Percentiles rank a stretch among this genome's conserved stretches.
Conservation (phyloP, 2,113 vertebrate genomes). For the Piaya cayana region DNA sequence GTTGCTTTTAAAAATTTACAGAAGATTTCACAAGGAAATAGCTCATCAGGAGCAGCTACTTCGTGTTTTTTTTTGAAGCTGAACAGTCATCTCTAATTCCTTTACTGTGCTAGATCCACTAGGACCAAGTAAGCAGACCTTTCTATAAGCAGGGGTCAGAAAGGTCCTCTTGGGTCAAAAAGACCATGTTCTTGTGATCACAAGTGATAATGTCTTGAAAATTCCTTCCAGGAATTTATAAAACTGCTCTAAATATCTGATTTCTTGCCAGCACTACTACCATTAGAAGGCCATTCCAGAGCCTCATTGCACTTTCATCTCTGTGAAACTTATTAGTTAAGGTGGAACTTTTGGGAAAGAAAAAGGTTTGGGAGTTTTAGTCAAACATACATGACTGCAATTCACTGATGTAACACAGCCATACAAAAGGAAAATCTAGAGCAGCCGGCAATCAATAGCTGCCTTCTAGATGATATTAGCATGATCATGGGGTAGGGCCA, state of each 20-base stretch:
- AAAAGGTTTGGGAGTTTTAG: not conserved
- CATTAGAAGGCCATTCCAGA: not conserved
- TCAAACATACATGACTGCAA: not conserved
- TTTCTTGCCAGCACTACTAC: not conserved
- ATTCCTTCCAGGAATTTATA: not conserved
- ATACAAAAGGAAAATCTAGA: not conserved
- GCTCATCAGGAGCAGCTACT: not conserved
- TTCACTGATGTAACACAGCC: not conserved
- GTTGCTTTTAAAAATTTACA: not conserved
- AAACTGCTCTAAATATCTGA: not conserved
- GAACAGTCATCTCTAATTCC: not conserved
- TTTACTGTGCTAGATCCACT: not conserved
- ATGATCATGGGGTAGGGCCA: not conserved
- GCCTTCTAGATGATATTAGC: not conserved
- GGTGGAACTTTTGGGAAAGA: not conserved
- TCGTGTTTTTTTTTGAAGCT: not conserved
- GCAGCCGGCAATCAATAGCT: not conserved
- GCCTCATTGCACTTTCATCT: not conserved
- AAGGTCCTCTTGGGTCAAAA: not conserved
- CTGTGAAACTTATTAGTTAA: not conserved
- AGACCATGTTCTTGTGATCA: not conserved
- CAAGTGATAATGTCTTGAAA: not conserved
- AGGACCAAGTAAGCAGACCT: not conserved
- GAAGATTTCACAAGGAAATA: not conserved
- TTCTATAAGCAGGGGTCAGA: not conserved